Evolutionary conservation across 2,113 vertebrate species (phyloP).

Genomic region (Tiliqua scincoides): DNA sequence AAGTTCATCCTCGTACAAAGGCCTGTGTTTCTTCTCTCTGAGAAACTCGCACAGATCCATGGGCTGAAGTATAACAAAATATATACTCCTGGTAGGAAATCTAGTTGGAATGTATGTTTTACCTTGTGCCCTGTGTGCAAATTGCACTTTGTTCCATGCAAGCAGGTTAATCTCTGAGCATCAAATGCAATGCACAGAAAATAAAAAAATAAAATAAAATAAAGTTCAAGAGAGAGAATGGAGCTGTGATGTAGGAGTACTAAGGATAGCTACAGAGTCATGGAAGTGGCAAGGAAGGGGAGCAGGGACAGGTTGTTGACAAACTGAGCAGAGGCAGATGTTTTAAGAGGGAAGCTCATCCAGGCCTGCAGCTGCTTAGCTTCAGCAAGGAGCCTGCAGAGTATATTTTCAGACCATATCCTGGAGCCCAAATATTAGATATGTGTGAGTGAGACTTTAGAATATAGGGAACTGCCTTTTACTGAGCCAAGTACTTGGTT

Average conservation of each 20-base stretch:
- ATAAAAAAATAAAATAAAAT: no score
- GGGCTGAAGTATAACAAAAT: constrained; percentile 76
- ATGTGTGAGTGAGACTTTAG: no score
- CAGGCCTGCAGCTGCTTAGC: no score
- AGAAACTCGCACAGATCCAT: constrained; percentile 76
- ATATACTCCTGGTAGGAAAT: constrained; percentile 75
- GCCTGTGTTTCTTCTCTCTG: constrained; percentile 78
- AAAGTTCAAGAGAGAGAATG: no score
- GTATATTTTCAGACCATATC: no score
- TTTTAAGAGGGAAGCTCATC: no score
- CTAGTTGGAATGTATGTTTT: background rate
- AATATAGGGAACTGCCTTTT: no score
- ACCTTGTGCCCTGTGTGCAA: background rate
- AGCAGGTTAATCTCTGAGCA: background rate
- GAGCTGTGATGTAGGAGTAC: background rate
- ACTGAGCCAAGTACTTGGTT: no score
- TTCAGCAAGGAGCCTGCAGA: background rate
- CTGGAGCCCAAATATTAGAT: no score
- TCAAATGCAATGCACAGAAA: background rate
- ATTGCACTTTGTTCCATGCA: background rate
- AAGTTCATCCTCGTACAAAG: constrained; percentile 71
- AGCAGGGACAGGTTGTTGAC: background rate
- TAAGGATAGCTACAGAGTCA: background rate
- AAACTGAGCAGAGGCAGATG: background rate
- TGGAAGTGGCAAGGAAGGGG: background rate